Conservation (phyloP, 1,140 invertebrate species). For the Laupala kohalensis region DNA sequence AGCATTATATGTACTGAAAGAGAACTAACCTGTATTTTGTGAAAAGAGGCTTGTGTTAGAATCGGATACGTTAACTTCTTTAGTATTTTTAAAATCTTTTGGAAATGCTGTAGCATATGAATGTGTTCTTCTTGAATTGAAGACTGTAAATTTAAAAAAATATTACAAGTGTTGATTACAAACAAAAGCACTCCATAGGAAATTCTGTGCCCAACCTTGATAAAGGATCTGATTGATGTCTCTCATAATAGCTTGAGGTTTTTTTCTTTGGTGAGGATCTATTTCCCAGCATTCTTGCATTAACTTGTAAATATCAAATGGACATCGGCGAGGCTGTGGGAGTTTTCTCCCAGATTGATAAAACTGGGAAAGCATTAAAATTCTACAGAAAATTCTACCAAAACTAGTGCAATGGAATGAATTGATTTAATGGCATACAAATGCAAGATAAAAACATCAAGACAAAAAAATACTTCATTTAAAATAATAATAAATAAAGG, state of each 20-base stretch:
- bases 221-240: slow-evolving; percentile 70
- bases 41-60: slow-evolving; percentile 24
- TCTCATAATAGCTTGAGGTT: slow-evolving; percentile 67
- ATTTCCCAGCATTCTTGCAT: slow-evolving; percentile 80
- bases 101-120: slow-evolving; percentile 33
- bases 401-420: no score
- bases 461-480: no score
- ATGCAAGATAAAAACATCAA: no score
- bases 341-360: slow-evolving; percentile 60
- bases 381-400: no score
- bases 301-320: slow-evolving; percentile 64
- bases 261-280: slow-evolving; percentile 51
- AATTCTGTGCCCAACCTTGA: slow-evolving; percentile 36
- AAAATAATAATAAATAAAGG: no score
- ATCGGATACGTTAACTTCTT: slow-evolving; percentile 19
- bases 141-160: slow-evolving; percentile 31
- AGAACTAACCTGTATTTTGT: slow-evolving; percentile 20
- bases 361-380: slow-evolving; percentile 29
- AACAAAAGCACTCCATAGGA: background rate
- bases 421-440: no score
- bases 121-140: slow-evolving; percentile 43
- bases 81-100: slow-evolving; percentile 4
- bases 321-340: slow-evolving; percentile 59
- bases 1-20: no score
- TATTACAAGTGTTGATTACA: background rate